Base-by-base conservation (phyloP, 2,797 vertebrate species). In the Danio aesculapii region DNA sequence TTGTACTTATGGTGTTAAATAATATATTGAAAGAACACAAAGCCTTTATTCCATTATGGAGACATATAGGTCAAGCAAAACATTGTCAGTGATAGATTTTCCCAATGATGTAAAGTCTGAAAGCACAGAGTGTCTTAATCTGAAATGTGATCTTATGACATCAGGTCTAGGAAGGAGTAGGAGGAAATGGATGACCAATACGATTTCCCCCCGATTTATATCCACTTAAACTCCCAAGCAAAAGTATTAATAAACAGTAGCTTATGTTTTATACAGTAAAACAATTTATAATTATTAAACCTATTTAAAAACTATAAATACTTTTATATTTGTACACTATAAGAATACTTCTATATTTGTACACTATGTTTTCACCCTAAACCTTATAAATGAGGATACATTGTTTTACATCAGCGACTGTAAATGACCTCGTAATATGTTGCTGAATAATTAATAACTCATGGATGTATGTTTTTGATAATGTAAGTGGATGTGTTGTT, bases 101-200 rank as follows among this genome's bases (percentile, higher is more conserved):
- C 14, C 21, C 43, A 17, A n/a, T 77, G 16, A 59, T 47, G 75
- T 57, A 67, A 77, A 16, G 39, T 47, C 50, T 64, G 39, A 66
- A 14, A 47, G 41, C 6, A 67, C n/a, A 46, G 4, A 14, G 19
- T 67, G 53, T 77, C 44, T 6, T 13, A 9, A 49, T 49, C 12
- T 14, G 53, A 68, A 68, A 77, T 41, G 13, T 68, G 53, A 47
- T 30, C 30, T 30, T 30, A 30, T 10, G 75, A 67, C 19, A 46
- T 46, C 52, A 7, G 13, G 75, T 49, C 49, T 77, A n/a, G 75
- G 17, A 77, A 77, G 19, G 17, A n/a, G n/a, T n/a, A n/a, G n/a
- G n/a, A 67, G 75, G 64, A 77, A 77, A 69, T 50, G 10, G 5
- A 47, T 19, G 11, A 11, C 19, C 17, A 30, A 30, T 30, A 1